Base-by-base conservation (phyloP, 2,888 invertebrate genomes). In the Rhingia rostrata region DNA sequence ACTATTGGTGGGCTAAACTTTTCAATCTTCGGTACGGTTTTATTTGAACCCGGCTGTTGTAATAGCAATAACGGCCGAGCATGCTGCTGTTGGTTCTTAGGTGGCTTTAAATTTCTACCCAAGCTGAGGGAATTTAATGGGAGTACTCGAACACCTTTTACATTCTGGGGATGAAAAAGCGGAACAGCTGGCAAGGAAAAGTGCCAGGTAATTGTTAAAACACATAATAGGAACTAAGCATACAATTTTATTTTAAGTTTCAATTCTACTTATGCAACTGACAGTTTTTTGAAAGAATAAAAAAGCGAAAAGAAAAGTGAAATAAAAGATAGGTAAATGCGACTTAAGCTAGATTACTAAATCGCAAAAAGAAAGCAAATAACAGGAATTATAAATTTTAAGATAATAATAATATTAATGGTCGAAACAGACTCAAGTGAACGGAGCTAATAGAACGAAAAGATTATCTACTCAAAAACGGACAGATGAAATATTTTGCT, bases 141-240 rank as follows among this genome's bases (percentile, higher is more conserved):
- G 70, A 80, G 58, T 9, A 80, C 84, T 75, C 64, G 84, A 84
- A 80, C 84, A 54, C 74, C 60, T 70, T 74, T 56, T 37, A 75
- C 80, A 70, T 80, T 84, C 80, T 80, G 79, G 60, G 84, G 66
- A 84, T 84, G 80, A 84, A 84, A 84, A 49, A 75, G 43, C 10
- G 84, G 84, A 75, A 80, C 66, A 80, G 74, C 80, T 84, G 84
- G 84, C 84, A 80, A 14, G 54, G 53, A 4, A 58, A 53, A 39
- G 51, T 67, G 67, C 79, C 79, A 73, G 70, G 39, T 9, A 22
- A 33, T n/a, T 49, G 79, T 79, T 79, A 77, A 61, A 61, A 67
- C 54, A 22, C 60, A 64, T 49, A 77, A 45, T 58, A 53, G 53
- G 33, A 56, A 56, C 64, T 39, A 66, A 72, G 72, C 70, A 61